phyloP scores from a whole-genome alignment of 2,113 vertebrate species.

The Podilymbus podiceps region DNA sequence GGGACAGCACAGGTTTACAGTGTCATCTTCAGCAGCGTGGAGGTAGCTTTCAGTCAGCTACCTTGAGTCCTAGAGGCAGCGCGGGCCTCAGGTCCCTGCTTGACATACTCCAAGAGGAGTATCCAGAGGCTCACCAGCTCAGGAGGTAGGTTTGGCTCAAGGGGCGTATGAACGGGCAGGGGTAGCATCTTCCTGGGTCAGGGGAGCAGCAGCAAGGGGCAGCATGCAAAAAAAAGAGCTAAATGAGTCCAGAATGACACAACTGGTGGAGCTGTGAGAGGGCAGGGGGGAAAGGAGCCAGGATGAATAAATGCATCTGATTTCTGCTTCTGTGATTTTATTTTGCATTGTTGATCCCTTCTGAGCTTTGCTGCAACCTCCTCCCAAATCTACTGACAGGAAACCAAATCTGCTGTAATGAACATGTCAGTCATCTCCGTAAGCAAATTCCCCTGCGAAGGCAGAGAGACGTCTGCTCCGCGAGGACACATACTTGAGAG shows the following conservation, averaged over 20 bases:
- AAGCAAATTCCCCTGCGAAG: rapidly evolving
- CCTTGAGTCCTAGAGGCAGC: background rate
- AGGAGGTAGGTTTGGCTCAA: background rate
- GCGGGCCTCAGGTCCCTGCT: background rate
- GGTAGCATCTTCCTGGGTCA: background rate
- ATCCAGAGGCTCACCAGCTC: background rate
- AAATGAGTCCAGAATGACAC: background rate
- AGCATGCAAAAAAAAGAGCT: background rate
- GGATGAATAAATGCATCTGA: background rate
- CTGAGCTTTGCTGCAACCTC: background rate
- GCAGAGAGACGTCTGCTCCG: background rate
- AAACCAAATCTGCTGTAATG: background rate
- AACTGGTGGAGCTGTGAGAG: rapidly evolving
- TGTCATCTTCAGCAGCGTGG: background rate
- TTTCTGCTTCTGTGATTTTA: background rate
- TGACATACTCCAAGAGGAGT: background rate
- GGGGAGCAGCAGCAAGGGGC: background rate
- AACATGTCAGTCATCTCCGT: rapidly evolving
- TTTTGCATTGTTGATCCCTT: background rate
- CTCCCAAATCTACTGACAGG: background rate
- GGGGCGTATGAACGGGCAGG: background rate
- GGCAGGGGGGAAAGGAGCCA: background rate
- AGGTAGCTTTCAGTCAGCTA: background rate
- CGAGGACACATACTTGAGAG: background rate
- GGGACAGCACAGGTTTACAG: background rate